Evolutionary conservation across 2,888 invertebrate genomes (phyloP), one percentile per base, ranked within the genome.

Genomic region (Pachydiplax longipennis): DNA sequence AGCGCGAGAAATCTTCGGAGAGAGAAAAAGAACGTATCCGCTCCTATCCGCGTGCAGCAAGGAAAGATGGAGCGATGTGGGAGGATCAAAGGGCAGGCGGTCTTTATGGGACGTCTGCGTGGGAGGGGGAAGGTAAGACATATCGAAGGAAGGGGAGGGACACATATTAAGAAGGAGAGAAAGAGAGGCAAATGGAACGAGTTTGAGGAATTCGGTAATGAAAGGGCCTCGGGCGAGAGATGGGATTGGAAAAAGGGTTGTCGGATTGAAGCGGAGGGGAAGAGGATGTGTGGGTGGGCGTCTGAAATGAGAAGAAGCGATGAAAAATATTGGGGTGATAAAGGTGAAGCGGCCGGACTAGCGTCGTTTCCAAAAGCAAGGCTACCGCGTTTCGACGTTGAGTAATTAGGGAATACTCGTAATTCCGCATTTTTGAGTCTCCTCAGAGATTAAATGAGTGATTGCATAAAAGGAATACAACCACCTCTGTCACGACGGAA

Each of bases 141-240:
- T 87, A 87, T 87, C 87, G 87, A 87, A 35, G 87, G 35, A 13
- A 37, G 37, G 61, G 58, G 37, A 37, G 87, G 61, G 65, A 65
- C 65, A 37, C 37, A 65, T 87, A 87, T 87, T 87, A 65, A 87
- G 87, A 81, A 12, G 40, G 87, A n/a, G 40, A 61, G 82, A 18
- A 48, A 82, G 87, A 40, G 61, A 87, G 61, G 87, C 87, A 87
- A 87, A 87, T 87, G 87, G 87, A 87, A 87, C 87, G 87, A 87
- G 87, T 87, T 87, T 87, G 87, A 87, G 87, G 87, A 87, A 87
- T 87, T 87, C 87, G 87, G 87, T 87, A 87, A 87, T 87, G 87
- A 87, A 87, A 87, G 87, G 87, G 22, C 87, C 87, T 35, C n/a
- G 37, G 87, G 87, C 61, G 40, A 35, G 37, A 87, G 87, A 87